Conservation (phyloP, 2,797 vertebrate genomes). For the Pipistrellus kuhlii region DNA sequence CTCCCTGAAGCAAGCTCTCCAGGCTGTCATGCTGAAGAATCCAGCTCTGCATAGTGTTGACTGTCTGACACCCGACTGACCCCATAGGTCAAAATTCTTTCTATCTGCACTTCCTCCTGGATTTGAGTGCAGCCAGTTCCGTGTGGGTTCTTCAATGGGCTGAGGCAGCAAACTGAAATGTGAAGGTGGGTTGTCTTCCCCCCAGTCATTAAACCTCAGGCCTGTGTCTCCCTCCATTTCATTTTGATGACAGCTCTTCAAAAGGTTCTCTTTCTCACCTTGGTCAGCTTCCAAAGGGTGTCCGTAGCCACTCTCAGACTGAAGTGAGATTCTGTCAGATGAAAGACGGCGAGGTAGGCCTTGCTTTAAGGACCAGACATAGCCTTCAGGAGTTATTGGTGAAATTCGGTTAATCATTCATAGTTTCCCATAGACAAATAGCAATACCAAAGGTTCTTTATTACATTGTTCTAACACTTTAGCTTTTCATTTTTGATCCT, state of each 20-base stretch:
- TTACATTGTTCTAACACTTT: neutral
- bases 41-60: neutral
- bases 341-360: neutral
- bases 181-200: neutral
- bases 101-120: neutral
- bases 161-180: neutral
- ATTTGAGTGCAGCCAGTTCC: neutral
- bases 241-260: neutral
- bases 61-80: neutral
- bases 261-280: neutral
- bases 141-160: neutral
- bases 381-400: neutral
- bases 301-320: neutral
- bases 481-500: neutral
- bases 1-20: neutral
- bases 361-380: neutral
- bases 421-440: neutral
- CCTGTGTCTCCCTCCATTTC: neutral
- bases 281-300: neutral
- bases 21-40: neutral
- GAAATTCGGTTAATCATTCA: slow-evolving; percentile 13
- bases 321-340: neutral
- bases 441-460: neutral
- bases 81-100: neutral
- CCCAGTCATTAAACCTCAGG: neutral